These are phyloP conservation scores for Anomalospiza imberbis DNA, from an alignment of 2,797 vertebrate species.

Conservation along the genomic window DNA sequence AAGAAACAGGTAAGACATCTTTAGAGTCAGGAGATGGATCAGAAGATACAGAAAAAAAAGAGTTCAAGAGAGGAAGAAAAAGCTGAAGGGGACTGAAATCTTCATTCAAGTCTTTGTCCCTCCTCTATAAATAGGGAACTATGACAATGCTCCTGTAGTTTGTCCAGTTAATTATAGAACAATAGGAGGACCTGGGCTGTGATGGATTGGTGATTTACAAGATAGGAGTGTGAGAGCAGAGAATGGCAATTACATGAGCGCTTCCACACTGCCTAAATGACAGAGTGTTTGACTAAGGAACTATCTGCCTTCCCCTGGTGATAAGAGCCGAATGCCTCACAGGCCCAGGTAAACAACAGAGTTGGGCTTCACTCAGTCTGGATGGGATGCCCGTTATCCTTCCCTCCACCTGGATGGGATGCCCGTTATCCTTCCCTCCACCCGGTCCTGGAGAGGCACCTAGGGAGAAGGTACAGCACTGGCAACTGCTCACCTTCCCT, in stretches of 20 bases:
- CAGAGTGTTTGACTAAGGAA: constrained; percentile 57
- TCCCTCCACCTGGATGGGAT: not conserved
- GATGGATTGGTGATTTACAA: constrained; percentile 84
- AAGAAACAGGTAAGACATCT: constrained; percentile 33
- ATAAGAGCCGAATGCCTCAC: constrained; percentile 65
- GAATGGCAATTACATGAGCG: constrained; percentile 54
- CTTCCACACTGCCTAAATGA: constrained; percentile 57
- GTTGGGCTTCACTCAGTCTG: constrained; percentile 5
- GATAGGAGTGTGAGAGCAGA: constrained; percentile 75
- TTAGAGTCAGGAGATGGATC: constrained; percentile 33
- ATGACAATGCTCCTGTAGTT: constrained; percentile 79
- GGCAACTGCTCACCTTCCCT: constrained; percentile 67
- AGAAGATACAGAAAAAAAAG: constrained; percentile 30
- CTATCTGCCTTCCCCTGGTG: constrained; percentile 62
- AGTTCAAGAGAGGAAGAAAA: constrained; percentile 13
- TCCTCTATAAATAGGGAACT: constrained; percentile 58
- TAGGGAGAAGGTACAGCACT: constrained; percentile 10
- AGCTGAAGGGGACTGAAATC: not conserved
- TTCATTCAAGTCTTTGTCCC: constrained; percentile 47
- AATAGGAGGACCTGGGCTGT: constrained; percentile 74
- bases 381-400: constrained; percentile 19
- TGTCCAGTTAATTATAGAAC: constrained; percentile 80
- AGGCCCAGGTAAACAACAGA: constrained; percentile 52
- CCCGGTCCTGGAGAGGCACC: not conserved
- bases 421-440: not conserved